These are phyloP conservation scores for Brachynemurus nebulosus DNA, from an alignment of 2,888 invertebrate genomes.

Conservation along the genomic window DNA sequence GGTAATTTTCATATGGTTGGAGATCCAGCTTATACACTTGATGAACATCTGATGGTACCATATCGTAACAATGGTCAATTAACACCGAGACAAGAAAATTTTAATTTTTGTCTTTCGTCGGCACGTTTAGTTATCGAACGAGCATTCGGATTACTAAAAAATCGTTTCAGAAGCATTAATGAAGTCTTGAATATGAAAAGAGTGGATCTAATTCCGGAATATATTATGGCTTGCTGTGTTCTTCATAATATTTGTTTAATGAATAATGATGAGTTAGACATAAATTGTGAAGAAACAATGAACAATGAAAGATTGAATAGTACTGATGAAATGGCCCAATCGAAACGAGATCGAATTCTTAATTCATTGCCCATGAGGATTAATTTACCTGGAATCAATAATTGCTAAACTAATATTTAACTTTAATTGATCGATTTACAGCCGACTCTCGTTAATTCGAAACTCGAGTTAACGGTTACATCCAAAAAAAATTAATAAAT, in stretches of 20 bases:
- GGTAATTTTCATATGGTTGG: neutral
- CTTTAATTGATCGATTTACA: too few relatives aligned
- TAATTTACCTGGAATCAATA: too few relatives aligned
- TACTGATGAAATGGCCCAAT: too few relatives aligned
- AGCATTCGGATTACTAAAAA: conserved; percentile 17
- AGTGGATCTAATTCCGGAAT: conserved; percentile 19
- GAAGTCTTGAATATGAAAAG: conserved; percentile 16
- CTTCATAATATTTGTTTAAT: conserved; percentile 19
- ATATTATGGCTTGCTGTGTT: conserved; percentile 19
- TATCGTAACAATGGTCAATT: conserved; percentile 5
- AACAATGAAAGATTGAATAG: too few relatives aligned
- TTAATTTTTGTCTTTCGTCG: conserved; percentile 16
- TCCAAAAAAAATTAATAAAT: too few relatives aligned
- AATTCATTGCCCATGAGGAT: too few relatives aligned
- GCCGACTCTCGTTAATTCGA: too few relatives aligned
- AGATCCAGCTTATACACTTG: neutral
- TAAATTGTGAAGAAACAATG: too few relatives aligned
- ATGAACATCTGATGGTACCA: neutral
- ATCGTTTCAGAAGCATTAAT: conserved; percentile 17
- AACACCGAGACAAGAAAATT: conserved; percentile 15
- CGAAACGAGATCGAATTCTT: too few relatives aligned
- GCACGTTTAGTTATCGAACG: conserved; percentile 17
- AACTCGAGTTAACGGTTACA: too few relatives aligned
- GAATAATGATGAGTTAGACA: conserved; percentile 13
- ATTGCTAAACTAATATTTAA: too few relatives aligned